These are phyloP conservation scores for Pachyuromys duprasi DNA, from an alignment of 2,797 vertebrate species.

Conservation along the genomic window DNA sequence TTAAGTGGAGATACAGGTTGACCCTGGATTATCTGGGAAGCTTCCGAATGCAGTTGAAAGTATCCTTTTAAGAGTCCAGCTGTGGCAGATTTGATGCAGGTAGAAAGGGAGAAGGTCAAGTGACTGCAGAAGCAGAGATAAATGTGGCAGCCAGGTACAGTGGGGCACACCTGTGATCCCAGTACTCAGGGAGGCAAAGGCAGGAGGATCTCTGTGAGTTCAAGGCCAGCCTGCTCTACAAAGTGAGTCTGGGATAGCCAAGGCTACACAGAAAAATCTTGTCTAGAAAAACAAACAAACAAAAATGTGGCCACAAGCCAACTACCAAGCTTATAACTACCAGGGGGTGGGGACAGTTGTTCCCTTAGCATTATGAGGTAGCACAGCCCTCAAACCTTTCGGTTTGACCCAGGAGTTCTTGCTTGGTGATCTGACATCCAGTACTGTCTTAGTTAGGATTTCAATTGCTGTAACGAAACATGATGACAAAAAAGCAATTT, in stretches of 20 bases:
- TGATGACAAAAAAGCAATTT: neutral
- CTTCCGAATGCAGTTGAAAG: neutral
- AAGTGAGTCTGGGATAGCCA: no score
- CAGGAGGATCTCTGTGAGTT: no score
- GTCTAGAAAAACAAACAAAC: no score
- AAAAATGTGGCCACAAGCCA: neutral
- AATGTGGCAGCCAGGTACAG: no score
- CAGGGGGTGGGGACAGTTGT: neutral
- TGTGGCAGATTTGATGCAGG: neutral
- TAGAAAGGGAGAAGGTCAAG: neutral
- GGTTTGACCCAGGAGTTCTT: neutral
- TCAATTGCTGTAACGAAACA: neutral
- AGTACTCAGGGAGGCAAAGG: no score
- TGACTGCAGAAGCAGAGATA: fast-evolving
- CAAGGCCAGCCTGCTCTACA: no score
- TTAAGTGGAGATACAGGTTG: neutral
- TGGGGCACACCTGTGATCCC: no score
- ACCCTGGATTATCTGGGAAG: neutral
- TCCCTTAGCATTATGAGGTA: neutral
- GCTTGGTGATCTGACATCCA: neutral
- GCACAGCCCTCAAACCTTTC: neutral
- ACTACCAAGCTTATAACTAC: neutral
- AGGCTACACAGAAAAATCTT: no score
- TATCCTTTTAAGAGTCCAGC: neutral
- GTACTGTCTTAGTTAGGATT: neutral